Base-by-base conservation (phyloP, 2,113 vertebrate genomes). In the Gorsachius goisagi region DNA sequence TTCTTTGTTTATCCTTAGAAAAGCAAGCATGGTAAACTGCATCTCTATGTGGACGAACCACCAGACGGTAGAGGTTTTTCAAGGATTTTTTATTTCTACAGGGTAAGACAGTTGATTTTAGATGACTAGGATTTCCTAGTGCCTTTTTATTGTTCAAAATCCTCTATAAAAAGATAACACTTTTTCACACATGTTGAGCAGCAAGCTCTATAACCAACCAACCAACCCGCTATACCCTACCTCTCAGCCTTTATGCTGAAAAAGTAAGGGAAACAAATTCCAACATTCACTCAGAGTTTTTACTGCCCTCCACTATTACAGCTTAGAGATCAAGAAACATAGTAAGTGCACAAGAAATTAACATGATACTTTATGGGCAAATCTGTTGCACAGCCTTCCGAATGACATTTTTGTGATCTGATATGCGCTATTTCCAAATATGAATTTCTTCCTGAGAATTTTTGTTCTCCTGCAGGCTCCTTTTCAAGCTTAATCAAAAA, bases 21-120 rank as follows among this genome's bases (percentile, higher is more conserved):
- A 99, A 99, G 95, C 99, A 99, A 59, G 99, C 99, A 20, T 99
- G 98, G 96, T 99, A 99, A 93, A 99, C 97, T 60, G 99, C 98
- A 95, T 99, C 99, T 97, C 98, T 99, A 33, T 99, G 99, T 10
- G 99, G 99, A 80, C 99, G 99, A 93, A 99, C 98, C 87, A 99
- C 99, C 95, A 99, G 97, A 41, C 97, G 98, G 56, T 98, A 99
- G 81, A 99, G 98, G 81, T 98, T 99, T 96, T 99, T 98, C 91
- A 98, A 97, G 45, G 97, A 98, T 60, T 97, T 98, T 96, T 99
- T 99, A 95, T 99, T 99, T 97, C 99, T 99, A 90, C 8, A 55
- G 41, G 59, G 52, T 15, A 97, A 88, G 23, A 95, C 26, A 95
- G 81, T 63, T 59, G 28, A 86, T 23, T 79, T 93, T 44, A 77